Conservation (phyloP, 2,888 invertebrate species). For the Temnothorax unifasciatus region DNA sequence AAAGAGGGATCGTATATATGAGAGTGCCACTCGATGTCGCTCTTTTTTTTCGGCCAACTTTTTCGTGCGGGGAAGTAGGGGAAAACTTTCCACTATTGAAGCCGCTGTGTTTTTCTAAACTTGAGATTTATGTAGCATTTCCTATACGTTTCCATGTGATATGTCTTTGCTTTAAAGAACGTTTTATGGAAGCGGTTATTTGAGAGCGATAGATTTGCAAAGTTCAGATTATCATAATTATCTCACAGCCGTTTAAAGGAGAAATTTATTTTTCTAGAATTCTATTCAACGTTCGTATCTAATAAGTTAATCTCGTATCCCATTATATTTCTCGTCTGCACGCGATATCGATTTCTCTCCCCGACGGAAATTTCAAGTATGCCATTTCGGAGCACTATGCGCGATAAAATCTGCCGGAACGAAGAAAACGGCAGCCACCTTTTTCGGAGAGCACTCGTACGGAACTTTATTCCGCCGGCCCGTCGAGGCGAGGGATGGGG, state of each 20-base stretch:
- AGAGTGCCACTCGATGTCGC: constrained; percentile 35
- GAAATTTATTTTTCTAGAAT: constrained; percentile 13
- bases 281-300: constrained; percentile 20
- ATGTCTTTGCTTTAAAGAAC: neutral
- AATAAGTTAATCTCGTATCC: constrained; percentile 42
- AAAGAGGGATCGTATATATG: constrained; percentile 4
- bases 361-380: constrained; percentile 53
- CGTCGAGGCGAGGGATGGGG: constrained; percentile 24
- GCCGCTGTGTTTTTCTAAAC: constrained; percentile 36
- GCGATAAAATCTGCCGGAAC: constrained; percentile 65
- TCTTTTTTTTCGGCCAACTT: constrained; percentile 56
- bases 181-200: neutral
- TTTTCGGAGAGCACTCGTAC: constrained; percentile 59
- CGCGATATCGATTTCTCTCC: constrained; percentile 44
- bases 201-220: neutral
- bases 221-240: neutral
- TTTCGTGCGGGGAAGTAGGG: neutral
- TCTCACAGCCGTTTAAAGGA: constrained; percentile 4
- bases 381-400: constrained; percentile 45
- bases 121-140: constrained; percentile 36
- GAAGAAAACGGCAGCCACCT: constrained; percentile 60
- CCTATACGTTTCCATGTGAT: neutral
- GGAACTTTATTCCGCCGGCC: constrained; percentile 63
- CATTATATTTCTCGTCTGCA: constrained; percentile 39
- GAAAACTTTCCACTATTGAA: constrained; percentile 67